phyloP scores from a whole-genome alignment of 2,888 invertebrate species.

The Hirtodrosophila trivittata region DNA sequence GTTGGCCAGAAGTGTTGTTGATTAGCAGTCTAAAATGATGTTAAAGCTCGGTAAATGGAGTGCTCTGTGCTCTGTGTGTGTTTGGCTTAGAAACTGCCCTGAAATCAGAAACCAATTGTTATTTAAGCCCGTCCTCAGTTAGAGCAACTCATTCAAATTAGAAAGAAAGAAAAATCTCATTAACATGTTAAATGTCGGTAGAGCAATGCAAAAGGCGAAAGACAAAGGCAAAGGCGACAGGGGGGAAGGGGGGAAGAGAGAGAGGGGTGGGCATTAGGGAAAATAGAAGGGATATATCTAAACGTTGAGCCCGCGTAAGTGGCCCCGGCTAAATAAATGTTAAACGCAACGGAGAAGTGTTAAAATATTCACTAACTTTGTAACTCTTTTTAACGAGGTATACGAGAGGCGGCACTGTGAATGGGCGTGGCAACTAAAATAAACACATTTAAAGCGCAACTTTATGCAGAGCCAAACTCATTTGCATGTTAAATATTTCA shows the following conservation, averaged over 20 bases:
- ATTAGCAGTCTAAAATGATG: slow-evolving; percentile 33
- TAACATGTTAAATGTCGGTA: slow-evolving; percentile 48
- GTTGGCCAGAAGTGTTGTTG: slow-evolving; percentile 37
- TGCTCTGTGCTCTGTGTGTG: too few species aligned
- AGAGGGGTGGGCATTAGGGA: slow-evolving; percentile 7
- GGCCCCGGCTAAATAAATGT: slow-evolving; percentile 70
- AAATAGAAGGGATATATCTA: slow-evolving; percentile 5
- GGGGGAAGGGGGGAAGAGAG: not conserved
- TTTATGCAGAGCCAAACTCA: slow-evolving; percentile 79
- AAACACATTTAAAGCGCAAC: slow-evolving; percentile 78
- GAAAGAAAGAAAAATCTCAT: slow-evolving; percentile 54
- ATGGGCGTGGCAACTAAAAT: slow-evolving; percentile 72
- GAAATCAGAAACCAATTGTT: slow-evolving; percentile 10
- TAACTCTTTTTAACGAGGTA: slow-evolving; percentile 76
- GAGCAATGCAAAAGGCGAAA: not conserved
- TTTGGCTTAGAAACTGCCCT: not conserved
- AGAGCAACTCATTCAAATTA: slow-evolving; percentile 53
- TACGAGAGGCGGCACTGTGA: slow-evolving; percentile 31
- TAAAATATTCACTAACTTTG: slow-evolving; percentile 79
- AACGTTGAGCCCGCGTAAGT: slow-evolving; percentile 47
- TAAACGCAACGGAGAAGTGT: slow-evolving; percentile 73
- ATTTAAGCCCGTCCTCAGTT: not conserved
- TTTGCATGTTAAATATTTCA: slow-evolving; percentile 77
- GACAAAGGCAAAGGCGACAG: not conserved
- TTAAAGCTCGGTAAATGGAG: not conserved